Evolutionary conservation across 2,888 invertebrate genomes (phyloP), one percentile per base, ranked within the genome.

Genomic region (Pristionchus arcanus): DNA sequence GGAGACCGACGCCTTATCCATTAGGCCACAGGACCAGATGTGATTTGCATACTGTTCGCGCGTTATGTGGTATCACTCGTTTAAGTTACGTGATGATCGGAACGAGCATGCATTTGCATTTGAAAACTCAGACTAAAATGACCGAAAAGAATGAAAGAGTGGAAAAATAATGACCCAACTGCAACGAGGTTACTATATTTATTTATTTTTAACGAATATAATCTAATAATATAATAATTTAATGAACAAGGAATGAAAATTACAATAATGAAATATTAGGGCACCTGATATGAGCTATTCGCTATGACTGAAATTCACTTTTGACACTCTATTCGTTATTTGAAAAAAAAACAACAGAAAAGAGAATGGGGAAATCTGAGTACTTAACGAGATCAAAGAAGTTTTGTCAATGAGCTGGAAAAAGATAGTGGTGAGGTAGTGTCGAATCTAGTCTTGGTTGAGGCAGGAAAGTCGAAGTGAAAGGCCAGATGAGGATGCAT

Each of bases 1-100:
- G 92, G 92, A 92, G 92, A 92, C 92, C 92, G 92, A 92, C 92
- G 92, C 92, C 92, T 92, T 92, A 92, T 92, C 92, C 92, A 92
- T 92, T 92, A 92, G 92, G 92, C 92, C 92, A 92, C 92, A 91
- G 91, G 91, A 90, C 91, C 91, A 90, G 25, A 63, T 25, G 25
- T 21, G 25, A 7, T 63, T 63, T 63, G 25, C 63, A 63, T 63
- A 25, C 63, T 19, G 63, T 7, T 25, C 7, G 63, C 25, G 63
- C 63, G 63, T 9, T 42, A 5, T 9, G 42, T 42, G 42, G 42
- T 42, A 42, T 42, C 42, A 42, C 9, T 42, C 42, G 42, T 42
- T 42, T 9, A 42, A 3, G 3, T 42, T 9, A 42, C 3, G 42
- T 9, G 3, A 9, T 42, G 42, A 42, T 42, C 42, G 5, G 42